These are phyloP conservation scores for Balaeniceps rex DNA, from an alignment of 2,113 vertebrate genomes.

Conservation along the genomic window DNA sequence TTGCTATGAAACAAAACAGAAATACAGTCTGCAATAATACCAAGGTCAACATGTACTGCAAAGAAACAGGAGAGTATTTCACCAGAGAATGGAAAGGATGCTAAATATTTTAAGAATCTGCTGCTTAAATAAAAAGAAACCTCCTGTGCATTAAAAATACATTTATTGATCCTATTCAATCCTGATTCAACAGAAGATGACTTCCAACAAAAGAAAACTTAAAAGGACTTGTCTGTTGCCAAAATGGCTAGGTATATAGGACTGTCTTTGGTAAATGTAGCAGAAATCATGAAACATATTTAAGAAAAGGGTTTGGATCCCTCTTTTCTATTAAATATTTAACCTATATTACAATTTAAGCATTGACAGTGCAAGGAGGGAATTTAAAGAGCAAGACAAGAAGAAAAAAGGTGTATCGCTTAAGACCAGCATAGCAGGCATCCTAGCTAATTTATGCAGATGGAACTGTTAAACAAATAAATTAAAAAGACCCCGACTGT, in stretches of 20 bases:
- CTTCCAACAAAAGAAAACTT: not conserved
- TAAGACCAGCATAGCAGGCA: not conserved
- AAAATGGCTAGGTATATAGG: not conserved
- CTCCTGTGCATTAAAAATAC: conserved; percentile 11
- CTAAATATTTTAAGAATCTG: conserved; percentile 58
- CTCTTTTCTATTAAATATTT: not conserved
- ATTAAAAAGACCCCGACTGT: not conserved
- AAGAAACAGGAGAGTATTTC: not conserved
- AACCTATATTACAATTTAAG: not conserved
- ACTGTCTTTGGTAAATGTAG: not conserved
- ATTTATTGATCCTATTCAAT: conserved; percentile 7
- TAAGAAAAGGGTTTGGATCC: not conserved
- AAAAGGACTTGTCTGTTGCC: not conserved
- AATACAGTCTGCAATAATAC: conserved; percentile 5
- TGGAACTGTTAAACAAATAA: not conserved
- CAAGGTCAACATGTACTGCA: conserved; percentile 1
- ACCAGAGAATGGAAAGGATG: not conserved
- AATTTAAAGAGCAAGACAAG: not conserved
- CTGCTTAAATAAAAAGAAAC: conserved; percentile 25
- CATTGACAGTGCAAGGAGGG: not conserved
- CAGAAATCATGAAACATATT: not conserved
- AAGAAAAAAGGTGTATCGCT: not conserved
- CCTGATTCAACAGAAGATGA: not conserved
- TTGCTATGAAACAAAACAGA: not conserved
- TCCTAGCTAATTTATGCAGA: not conserved